Percentiles rank a stretch among this genome's conserved stretches.
Conservation (phyloP, 1,140 invertebrate species). For the Diprion similis region DNA sequence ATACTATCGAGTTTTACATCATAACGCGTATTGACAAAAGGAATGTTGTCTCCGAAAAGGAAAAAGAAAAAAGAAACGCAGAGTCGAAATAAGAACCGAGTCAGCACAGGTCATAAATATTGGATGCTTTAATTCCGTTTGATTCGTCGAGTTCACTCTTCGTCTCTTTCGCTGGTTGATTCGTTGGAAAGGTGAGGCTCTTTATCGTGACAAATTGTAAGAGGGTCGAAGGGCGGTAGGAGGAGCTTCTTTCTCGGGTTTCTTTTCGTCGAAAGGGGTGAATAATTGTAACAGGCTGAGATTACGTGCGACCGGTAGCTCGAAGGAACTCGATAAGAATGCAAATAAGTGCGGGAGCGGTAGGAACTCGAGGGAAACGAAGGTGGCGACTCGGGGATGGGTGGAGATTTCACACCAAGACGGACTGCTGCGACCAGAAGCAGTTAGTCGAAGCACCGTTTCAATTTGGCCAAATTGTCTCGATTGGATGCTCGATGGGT, state of each 20-base stretch:
- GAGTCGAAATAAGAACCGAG: slow-evolving; percentile 16
- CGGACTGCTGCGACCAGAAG: background rate
- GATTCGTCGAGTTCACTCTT: background rate
- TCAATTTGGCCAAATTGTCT: slow-evolving; percentile 14
- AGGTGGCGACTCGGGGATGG: background rate
- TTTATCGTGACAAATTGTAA: slow-evolving; percentile 43
- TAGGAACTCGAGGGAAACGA: background rate
- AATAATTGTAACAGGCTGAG: slow-evolving; percentile 51
- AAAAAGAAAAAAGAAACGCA: background rate
- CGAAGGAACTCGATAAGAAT: slow-evolving; percentile 5
- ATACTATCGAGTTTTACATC: background rate
- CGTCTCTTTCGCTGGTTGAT: slow-evolving; percentile 10
- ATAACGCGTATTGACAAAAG: slow-evolving; percentile 8
- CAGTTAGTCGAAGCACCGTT: slow-evolving; percentile 5
- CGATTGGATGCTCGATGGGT: background rate
- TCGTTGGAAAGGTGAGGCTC: slow-evolving; percentile 15
- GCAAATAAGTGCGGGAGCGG: background rate
- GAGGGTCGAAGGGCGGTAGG: slow-evolving; percentile 16
- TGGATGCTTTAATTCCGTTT: background rate
- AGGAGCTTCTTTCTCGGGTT: slow-evolving; percentile 13
- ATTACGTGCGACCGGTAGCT: slow-evolving; percentile 25
- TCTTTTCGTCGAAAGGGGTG: slow-evolving; percentile 38
- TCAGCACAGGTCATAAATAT: background rate
- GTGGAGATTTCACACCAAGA: background rate
- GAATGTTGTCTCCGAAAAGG: background rate